Base-by-base conservation (phyloP, 2,113 vertebrate genomes). In the Silurus meridionalis region DNA sequence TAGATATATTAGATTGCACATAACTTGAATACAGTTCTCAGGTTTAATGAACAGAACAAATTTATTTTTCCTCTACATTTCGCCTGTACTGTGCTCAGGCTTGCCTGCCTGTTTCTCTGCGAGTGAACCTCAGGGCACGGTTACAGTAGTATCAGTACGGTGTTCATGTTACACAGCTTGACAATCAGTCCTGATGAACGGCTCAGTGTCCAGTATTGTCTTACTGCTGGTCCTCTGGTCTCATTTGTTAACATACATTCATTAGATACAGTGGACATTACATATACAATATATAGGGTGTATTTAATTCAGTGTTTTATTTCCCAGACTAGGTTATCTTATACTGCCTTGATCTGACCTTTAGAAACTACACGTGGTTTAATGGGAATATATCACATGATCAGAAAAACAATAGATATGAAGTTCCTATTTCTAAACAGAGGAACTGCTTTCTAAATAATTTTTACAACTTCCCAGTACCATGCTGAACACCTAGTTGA, bases 21-120 rank as follows among this genome's bases (percentile, higher is more conserved):
- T 84, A 75, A 50, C 78, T 84, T 77, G 69, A 71, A 79, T 81
- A 50, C 82, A 79, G 69, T 85, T 69, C 63, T 17, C 15, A 50
- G 10, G n/a, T 58, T 64, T 78, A 60, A 17, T 53, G 64, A 37
- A 90, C 87, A 88, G 89, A 89, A 85, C 91, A 91, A 92, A 53
- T 69, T 55, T 3, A 28, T 6, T 66, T 90, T 83, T 89, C 90
- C 86, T 93, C 88, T 88, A 89, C 88, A 83, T 85, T 87, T n/a
- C 4, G 60, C 89, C 90, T 93, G 90, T 90, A 90, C 91, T 53
- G 2, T 52, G 79, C 64, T 72, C 66, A 64, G 60, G 11, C 74
- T 53, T 19, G 6, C 58, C 23, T 3, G n/a, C 66, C 28, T 81
- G 46, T 85, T 69, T 52, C 52, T 80, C 64, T 83, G 81, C 46